Percentiles rank a stretch among this genome's conserved stretches.
phyloP scores from a whole-genome alignment of 2,888 invertebrate species.

The Nebria salina region DNA sequence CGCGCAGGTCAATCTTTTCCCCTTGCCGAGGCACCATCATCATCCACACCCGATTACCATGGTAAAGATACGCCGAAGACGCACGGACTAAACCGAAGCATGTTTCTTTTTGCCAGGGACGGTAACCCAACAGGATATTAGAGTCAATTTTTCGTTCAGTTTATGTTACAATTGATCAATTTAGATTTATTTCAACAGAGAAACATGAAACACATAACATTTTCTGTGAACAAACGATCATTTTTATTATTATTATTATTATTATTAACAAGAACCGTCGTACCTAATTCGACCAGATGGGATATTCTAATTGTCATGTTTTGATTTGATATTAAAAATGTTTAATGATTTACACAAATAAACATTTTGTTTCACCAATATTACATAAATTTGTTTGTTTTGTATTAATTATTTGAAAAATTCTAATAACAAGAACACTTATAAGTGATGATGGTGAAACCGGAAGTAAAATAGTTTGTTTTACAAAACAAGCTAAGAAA shows the following conservation, averaged over 20 bases:
- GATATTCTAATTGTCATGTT: neutral
- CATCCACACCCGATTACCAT: conserved; percentile 38
- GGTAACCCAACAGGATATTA: neutral
- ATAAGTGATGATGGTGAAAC: neutral
- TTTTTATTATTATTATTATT: neutral
- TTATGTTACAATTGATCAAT: neutral
- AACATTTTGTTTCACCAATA: neutral
- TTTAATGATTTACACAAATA: neutral
- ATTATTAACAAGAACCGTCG: neutral
- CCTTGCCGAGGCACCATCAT: conserved; percentile 24
- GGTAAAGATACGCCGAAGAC: conserved; percentile 39
- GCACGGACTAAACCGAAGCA: conserved; percentile 36
- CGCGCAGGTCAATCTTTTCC: conserved; percentile 46
- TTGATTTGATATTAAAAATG: neutral
- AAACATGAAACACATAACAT: conserved; percentile 17
- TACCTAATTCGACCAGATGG: neutral
- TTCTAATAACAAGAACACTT: neutral
- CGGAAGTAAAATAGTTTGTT: neutral
- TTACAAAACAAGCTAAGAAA: conserved; percentile 23
- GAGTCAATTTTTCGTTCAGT: neutral
- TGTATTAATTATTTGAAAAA: neutral
- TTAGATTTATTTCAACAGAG: neutral
- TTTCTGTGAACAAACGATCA: conserved; percentile 29
- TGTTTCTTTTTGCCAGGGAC: conserved; percentile 21
- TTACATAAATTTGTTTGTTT: neutral